Conservation (phyloP, 2,888 invertebrate genomes). For the Strigamia maritima region DNA sequence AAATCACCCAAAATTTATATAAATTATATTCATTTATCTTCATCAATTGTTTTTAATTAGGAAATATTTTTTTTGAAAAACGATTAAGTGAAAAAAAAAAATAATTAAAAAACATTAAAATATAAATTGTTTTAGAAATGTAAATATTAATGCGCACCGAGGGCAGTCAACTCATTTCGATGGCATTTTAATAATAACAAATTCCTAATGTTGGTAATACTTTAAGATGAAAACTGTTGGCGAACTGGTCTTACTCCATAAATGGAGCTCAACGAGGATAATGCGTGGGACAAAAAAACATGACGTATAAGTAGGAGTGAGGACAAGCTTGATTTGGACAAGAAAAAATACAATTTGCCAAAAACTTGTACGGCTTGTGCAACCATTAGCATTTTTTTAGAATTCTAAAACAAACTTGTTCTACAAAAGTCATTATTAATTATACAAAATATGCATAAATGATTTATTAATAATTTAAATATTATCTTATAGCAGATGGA, state of each 20-base stretch:
- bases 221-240: slow-evolving; percentile 26
- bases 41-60: background rate
- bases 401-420: background rate
- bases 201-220: background rate
- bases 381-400: background rate
- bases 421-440: too few species aligned
- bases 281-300: slow-evolving; percentile 22
- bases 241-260: slow-evolving; percentile 34
- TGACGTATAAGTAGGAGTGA: slow-evolving; percentile 31
- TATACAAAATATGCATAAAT: too few species aligned
- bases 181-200: background rate
- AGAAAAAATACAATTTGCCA: slow-evolving; percentile 9
- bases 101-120: background rate
- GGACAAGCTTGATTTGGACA: slow-evolving; percentile 32
- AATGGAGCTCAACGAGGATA: slow-evolving; percentile 25
- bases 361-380: slow-evolving; percentile 2
- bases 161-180: too few species aligned
- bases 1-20: background rate
- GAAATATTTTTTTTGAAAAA: background rate
- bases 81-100: background rate
- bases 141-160: too few species aligned
- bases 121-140: background rate
- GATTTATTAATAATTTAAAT: too few species aligned
- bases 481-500: too few species aligned
- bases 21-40: slow-evolving; percentile 24